phyloP scores from a whole-genome alignment of 2,888 invertebrate species.

The Heliothis peltigera region DNA sequence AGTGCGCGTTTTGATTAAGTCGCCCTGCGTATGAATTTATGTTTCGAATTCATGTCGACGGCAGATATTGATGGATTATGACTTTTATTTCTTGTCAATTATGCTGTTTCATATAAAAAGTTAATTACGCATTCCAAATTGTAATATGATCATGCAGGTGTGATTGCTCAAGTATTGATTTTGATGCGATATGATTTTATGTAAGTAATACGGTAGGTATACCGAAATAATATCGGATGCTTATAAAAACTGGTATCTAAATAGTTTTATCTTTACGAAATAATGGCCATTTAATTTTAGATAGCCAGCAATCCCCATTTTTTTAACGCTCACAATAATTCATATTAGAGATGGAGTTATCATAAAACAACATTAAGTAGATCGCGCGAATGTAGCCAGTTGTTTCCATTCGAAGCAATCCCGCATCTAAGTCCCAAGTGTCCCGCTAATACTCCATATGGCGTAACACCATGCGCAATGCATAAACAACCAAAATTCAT shows the following conservation, averaged over 20 bases:
- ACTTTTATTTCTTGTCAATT: constrained; percentile 68
- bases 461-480: constrained; percentile 81
- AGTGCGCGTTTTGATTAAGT: constrained; percentile 87
- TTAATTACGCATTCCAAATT: constrained; percentile 22
- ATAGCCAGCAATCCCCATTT: not conserved
- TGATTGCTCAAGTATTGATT: not conserved
- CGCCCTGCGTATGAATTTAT: constrained; percentile 83
- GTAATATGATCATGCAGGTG: not conserved
- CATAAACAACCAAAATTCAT: constrained; percentile 75
- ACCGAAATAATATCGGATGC: not conserved
- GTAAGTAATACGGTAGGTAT: not conserved
- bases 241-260: not conserved
- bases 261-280: too few relatives aligned
- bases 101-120: constrained; percentile 26
- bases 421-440: constrained; percentile 85
- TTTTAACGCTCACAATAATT: not conserved
- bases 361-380: constrained; percentile 26
- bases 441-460: constrained; percentile 89
- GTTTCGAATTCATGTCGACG: constrained; percentile 73
- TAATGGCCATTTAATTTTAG: too few relatives aligned
- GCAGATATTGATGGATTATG: constrained; percentile 69
- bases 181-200: not conserved
- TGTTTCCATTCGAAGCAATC: constrained; percentile 84
- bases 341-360: constrained; percentile 21
- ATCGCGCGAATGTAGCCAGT: constrained; percentile 82